A percentile compares a stretch with the other conserved stretches of the same genome.
Evolutionary conservation across 2,113 vertebrate species (phyloP).

Genomic region (Orthochromis indermauri): DNA sequence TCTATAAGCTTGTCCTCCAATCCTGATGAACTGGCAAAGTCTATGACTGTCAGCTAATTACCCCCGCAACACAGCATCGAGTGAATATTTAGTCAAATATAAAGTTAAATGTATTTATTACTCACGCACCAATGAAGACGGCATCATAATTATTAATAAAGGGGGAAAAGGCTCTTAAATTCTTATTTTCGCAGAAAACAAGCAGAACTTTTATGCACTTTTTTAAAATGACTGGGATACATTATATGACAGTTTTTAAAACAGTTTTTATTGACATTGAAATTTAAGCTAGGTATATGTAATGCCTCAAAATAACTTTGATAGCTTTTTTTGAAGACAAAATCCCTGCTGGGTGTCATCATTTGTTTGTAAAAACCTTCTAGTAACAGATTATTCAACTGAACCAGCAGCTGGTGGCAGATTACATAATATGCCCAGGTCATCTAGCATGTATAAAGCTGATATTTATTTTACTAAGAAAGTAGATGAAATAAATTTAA

Average conservation of each 20-base stretch:
- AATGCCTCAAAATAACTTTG: background rate
- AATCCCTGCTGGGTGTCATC: background rate
- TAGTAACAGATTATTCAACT: background rate
- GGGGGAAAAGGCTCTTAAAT: fast-evolving
- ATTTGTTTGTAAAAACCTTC: background rate
- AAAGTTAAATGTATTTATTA: background rate
- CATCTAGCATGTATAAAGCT: background rate
- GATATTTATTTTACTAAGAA: background rate
- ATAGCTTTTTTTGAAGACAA: background rate
- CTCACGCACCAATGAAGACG: background rate
- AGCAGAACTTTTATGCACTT: background rate
- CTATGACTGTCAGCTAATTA: background rate
- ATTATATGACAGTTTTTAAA: background rate
- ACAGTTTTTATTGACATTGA: background rate
- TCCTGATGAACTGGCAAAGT: background rate
- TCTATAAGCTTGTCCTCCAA: background rate
- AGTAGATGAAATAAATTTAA: background rate
- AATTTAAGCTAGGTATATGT: background rate
- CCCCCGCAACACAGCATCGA: background rate
- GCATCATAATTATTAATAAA: background rate
- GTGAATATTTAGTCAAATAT: background rate
- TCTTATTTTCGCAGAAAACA: background rate
- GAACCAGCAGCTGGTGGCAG: background rate
- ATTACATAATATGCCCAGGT: background rate
- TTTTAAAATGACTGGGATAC: background rate